phyloP scores from a whole-genome alignment of 1,140 invertebrate species.

The Drosophila serrata region DNA sequence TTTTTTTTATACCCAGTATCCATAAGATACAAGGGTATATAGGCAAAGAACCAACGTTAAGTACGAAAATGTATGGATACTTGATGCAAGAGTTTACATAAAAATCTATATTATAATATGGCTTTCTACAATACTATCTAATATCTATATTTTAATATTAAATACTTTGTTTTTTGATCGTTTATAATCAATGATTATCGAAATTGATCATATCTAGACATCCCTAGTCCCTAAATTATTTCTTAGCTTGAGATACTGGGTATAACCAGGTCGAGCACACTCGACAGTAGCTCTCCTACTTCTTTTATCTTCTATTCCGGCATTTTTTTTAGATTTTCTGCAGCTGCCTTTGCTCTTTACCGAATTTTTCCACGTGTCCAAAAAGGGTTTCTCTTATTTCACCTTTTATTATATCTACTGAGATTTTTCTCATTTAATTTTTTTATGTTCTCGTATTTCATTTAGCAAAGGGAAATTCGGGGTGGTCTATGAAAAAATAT shows the following conservation, averaged over 20 bases:
- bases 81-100: not conserved
- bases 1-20: conserved; percentile 18
- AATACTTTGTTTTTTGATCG: too few relatives aligned
- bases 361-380: not conserved
- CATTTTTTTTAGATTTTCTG: not conserved
- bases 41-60: too few relatives aligned
- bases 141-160: too few relatives aligned
- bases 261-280: not conserved
- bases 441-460: too few relatives aligned
- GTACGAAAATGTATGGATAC: not conserved
- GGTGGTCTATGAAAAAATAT: too few relatives aligned
- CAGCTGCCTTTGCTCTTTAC: conserved; percentile 4
- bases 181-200: too few relatives aligned
- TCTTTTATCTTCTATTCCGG: conserved; percentile 16
- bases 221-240: too few relatives aligned
- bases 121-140: too few relatives aligned
- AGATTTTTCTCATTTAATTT: not conserved
- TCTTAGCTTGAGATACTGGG: too few relatives aligned
- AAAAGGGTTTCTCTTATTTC: conserved; percentile 23
- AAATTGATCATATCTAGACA: too few relatives aligned
- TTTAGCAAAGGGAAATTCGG: not conserved
- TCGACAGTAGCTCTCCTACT: not conserved
- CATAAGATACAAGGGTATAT: not conserved
- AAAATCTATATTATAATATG: too few relatives aligned
- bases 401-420: not conserved